Conservation (phyloP, 2,797 vertebrate genomes). For the Synanceia verrucosa region DNA sequence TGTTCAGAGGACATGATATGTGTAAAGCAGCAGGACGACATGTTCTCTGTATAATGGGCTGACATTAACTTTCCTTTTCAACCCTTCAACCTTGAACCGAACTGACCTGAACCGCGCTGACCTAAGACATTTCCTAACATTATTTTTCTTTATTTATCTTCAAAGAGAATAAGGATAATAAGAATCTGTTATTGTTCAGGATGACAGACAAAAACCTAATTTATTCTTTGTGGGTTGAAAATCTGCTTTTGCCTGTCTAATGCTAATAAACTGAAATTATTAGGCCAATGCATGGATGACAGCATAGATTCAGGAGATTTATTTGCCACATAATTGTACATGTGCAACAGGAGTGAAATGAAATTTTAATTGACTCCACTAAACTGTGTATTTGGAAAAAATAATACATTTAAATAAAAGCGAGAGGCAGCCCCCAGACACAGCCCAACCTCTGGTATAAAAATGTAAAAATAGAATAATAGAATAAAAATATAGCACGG, state of each 20-base stretch:
- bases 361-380: too few species aligned
- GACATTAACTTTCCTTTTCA: slow-evolving; percentile 48
- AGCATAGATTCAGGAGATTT: too few species aligned
- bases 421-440: too few species aligned
- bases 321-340: too few species aligned
- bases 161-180: too few species aligned
- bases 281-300: not conserved
- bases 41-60: slow-evolving; percentile 41
- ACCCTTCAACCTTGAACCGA: slow-evolving; percentile 63
- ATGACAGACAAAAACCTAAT: not conserved
- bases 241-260: not conserved
- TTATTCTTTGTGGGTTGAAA: not conserved
- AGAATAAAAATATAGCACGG: too few species aligned
- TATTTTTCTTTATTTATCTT: too few species aligned
- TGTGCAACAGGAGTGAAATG: too few species aligned
- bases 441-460: too few species aligned
- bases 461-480: too few species aligned
- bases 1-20: slow-evolving; percentile 32
- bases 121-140: not conserved
- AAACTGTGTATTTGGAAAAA: too few species aligned
- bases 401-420: too few species aligned
- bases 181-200: slow-evolving; percentile 12
- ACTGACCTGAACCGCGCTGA: not conserved
- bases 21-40: slow-evolving; percentile 45
- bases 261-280: not conserved